Base-by-base conservation (phyloP, 2,888 invertebrate genomes). In the Hirtodrosophila confusa region DNA sequence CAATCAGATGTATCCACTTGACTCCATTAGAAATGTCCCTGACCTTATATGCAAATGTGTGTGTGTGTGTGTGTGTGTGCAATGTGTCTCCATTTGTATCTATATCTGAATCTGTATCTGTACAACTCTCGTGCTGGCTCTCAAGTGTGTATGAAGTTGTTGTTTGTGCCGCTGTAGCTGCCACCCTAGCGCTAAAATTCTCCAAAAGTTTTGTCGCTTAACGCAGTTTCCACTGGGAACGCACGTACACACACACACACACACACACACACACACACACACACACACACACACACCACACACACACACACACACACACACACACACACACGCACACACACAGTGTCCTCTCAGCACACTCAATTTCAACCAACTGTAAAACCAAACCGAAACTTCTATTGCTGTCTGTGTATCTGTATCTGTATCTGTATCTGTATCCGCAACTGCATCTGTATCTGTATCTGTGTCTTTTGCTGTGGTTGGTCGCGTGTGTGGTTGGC, bases 171-270 rank as follows among this genome's bases (percentile, higher is more conserved):
- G 54, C 23, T 33, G 37, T 39, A 9, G 23, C 23, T n/a, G 17
- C 8, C 11, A 17, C 37, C 17, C 31, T 49, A 41, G 31, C 8
- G 54, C 23, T 23, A 31, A 50, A 57, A 40, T 53, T 33, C 45
- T 43, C 31, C 31, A 31, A 67, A 72, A 71, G 43, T 68, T 68
- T 67, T 64, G 37, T 41, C 55, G 51, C 58, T 58, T 66, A 66
- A 60, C 60, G 60, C 50, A 60, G 51, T 60, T 54, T 57, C 36
- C 63, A 60, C 12, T 64, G 47, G 47, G 31, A 62, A 64, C 39
- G 5, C 31, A 31, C 35, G 31, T 4, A 64, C 41, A 57, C 51
- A 57, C 24, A 39, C 27, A 35, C 39, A 12, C 39, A 24, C 35
- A 47, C 0, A 56, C 29, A 27, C 11, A 33, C 31, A 27, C 27